phyloP scores from a whole-genome alignment of 2,888 invertebrate species.

The Phalangium opilio region DNA sequence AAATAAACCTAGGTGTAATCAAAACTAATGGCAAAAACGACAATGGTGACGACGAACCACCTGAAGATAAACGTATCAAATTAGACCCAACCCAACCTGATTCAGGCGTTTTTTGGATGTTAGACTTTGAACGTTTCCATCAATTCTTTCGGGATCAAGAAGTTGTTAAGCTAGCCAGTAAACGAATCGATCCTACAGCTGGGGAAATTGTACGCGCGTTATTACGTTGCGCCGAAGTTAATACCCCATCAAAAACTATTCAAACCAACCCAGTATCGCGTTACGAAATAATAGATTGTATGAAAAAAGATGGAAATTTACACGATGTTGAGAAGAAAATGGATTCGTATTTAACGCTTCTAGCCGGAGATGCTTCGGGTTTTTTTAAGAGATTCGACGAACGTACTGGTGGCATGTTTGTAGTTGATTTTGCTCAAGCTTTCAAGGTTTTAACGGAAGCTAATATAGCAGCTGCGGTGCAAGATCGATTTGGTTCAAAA shows the following conservation, averaged over 20 bases:
- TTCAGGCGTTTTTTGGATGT: slow-evolving; percentile 45
- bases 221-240: slow-evolving; percentile 27
- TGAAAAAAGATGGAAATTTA: slow-evolving; percentile 48
- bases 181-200: slow-evolving; percentile 39
- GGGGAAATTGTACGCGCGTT: slow-evolving; percentile 29
- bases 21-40: too few relatives aligned
- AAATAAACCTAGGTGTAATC: too few relatives aligned
- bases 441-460: slow-evolving; percentile 54
- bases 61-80: slow-evolving; percentile 31
- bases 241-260: slow-evolving; percentile 47
- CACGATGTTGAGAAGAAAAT: slow-evolving; percentile 36
- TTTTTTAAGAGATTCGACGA: slow-evolving; percentile 62
- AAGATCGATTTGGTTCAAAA: slow-evolving; percentile 70
- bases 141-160: slow-evolving; percentile 65
- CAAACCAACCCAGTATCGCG: slow-evolving; percentile 54
- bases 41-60: slow-evolving; percentile 2
- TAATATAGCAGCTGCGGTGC: slow-evolving; percentile 60
- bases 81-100: slow-evolving; percentile 34
- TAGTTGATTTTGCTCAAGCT: slow-evolving; percentile 53
- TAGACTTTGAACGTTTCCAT: slow-evolving; percentile 71
- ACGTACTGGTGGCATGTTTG: slow-evolving; percentile 65
- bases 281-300: slow-evolving; percentile 30
- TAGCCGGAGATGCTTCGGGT: slow-evolving; percentile 58
- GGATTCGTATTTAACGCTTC: slow-evolving; percentile 30
- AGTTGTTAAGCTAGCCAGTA: slow-evolving; percentile 52